Percentiles rank a stretch among this genome's conserved stretches.
Evolutionary conservation across 1,140 invertebrate genomes (phyloP).

Genomic region (Drosophila sulfurigaster): DNA sequence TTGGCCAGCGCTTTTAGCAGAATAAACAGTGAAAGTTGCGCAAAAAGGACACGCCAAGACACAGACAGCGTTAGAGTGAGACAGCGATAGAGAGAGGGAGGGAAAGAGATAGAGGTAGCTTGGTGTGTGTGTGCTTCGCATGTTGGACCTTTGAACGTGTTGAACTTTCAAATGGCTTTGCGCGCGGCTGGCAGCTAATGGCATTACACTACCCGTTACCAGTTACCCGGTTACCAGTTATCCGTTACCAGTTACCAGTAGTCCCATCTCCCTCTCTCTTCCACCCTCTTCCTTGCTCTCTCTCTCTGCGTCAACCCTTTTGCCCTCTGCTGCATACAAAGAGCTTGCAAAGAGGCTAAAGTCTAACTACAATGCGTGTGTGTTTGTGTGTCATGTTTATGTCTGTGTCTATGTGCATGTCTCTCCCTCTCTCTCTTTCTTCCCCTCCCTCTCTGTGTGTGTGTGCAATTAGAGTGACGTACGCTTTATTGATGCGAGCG

Average conservation of each 20-base stretch:
- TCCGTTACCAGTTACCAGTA: slow-evolving; percentile 19
- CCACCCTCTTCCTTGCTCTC: background rate
- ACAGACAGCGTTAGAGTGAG: slow-evolving; percentile 20
- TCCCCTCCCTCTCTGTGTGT: background rate
- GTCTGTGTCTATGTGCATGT: slow-evolving; percentile 4
- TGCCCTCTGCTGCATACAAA: slow-evolving; percentile 64
- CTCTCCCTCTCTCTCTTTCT: background rate
- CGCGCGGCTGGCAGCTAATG: slow-evolving; percentile 80
- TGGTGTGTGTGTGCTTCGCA: slow-evolving; percentile 47
- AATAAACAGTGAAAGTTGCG: slow-evolving; percentile 82
- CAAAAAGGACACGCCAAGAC: slow-evolving; percentile 80
- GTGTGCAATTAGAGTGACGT: slow-evolving; percentile 79
- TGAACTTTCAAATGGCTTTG: slow-evolving; percentile 83
- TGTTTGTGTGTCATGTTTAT: slow-evolving; percentile 14
- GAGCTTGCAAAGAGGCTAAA: slow-evolving; percentile 69
- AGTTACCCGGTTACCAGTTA: slow-evolving; percentile 3
- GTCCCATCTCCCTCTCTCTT: background rate
- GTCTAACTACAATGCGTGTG: slow-evolving; percentile 67
- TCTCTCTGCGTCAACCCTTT: slow-evolving; percentile 17
- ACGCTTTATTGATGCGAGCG: slow-evolving; percentile 79
- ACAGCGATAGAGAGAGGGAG: slow-evolving; percentile 35
- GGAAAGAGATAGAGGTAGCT: slow-evolving; percentile 44
- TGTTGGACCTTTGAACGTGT: slow-evolving; percentile 82
- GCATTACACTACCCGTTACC: slow-evolving; percentile 72
- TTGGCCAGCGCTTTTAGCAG: slow-evolving; percentile 82